phyloP scores from a whole-genome alignment of 1,140 invertebrate species.

The Drosophila repleta region DNA sequence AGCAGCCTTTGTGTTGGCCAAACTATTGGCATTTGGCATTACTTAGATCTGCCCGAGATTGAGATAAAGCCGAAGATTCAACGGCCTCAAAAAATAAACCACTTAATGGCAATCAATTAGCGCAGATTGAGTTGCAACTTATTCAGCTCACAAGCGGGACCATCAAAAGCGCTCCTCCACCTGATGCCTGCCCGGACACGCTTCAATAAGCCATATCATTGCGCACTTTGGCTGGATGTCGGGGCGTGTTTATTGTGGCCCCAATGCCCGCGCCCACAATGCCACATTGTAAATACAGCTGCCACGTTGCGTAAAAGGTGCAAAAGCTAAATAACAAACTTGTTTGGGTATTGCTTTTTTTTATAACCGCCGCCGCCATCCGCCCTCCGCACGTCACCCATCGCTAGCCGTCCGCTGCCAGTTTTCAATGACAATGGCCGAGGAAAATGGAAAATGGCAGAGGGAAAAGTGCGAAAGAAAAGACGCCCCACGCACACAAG shows the following conservation, averaged over 20 bases:
- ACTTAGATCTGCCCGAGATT: background rate
- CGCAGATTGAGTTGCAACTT: constrained; percentile 54
- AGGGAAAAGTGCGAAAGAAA: constrained; percentile 50
- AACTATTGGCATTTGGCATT: constrained; percentile 48
- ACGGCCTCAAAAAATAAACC: constrained; percentile 50
- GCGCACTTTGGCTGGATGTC: constrained; percentile 43
- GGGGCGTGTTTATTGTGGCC: constrained; percentile 48
- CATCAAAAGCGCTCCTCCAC: constrained; percentile 34
- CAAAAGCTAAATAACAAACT: constrained; percentile 79
- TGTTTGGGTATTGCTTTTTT: constrained; percentile 62
- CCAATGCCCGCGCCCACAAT: constrained; percentile 34
- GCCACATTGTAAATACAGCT: constrained; percentile 57
- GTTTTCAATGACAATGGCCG: constrained; percentile 71
- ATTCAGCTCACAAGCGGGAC: constrained; percentile 19
- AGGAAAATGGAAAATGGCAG: constrained; percentile 23
- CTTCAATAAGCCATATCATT: constrained; percentile 31
- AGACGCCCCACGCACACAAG: constrained; percentile 62
- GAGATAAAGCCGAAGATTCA: constrained; percentile 22
- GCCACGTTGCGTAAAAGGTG: constrained; percentile 53
- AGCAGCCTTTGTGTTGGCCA: constrained; percentile 20
- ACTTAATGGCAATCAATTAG: constrained; percentile 78
- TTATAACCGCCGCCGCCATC: constrained; percentile 10
- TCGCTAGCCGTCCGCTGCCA: background rate
- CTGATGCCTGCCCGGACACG: background rate
- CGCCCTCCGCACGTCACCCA: too few relatives aligned